Evolutionary conservation across 2,888 invertebrate species (phyloP).

Genomic region (Amorpha juglandis): DNA sequence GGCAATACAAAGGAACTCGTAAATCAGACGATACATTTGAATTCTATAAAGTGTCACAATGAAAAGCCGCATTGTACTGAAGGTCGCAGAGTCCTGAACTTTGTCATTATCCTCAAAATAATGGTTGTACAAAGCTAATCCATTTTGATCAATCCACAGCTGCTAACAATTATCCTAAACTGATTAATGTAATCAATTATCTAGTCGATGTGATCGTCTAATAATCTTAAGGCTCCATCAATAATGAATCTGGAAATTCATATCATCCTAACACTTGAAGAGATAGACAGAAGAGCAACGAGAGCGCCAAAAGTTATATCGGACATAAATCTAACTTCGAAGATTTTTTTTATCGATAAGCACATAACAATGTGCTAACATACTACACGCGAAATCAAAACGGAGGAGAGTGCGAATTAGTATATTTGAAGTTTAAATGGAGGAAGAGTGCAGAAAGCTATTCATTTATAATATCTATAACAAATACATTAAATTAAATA

Average conservation of each 20-base stretch:
- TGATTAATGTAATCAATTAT: slow-evolving; percentile 17
- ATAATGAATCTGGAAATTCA: neutral
- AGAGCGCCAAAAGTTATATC: no score
- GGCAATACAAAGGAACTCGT: neutral
- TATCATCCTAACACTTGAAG: neutral
- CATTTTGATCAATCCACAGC: neutral
- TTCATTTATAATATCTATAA: no score
- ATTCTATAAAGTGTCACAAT: slow-evolving; percentile 14
- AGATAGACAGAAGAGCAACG: neutral
- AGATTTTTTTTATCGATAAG: no score
- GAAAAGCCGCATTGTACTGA: neutral
- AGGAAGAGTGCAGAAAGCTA: no score
- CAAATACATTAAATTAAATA: no score
- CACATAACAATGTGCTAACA: no score
- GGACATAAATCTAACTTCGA: no score
- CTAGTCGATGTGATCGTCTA: neutral
- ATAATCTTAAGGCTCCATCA: neutral
- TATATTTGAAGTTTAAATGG: no score
- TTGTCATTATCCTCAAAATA: slow-evolving; percentile 9
- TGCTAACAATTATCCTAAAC: neutral
- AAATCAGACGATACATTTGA: neutral
- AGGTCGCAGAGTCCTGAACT: neutral
- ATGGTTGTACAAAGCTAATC: slow-evolving; percentile 16
- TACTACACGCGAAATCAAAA: no score
- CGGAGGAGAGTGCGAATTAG: no score